These are phyloP conservation scores for Melanostoma mellinum DNA, from an alignment of 2,888 invertebrate species.

Conservation along the genomic window DNA sequence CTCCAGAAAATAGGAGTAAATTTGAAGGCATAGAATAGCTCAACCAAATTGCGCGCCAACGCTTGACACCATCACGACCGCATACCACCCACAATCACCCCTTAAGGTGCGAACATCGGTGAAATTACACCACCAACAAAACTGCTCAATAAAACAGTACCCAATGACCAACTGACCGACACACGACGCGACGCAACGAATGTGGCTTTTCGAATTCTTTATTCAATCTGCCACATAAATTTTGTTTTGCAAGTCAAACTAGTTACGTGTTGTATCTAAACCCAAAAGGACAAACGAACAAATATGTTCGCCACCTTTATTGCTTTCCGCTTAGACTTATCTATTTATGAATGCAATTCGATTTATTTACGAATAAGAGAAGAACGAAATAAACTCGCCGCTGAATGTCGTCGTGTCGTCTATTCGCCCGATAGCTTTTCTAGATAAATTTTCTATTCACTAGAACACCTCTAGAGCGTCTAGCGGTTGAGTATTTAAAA, in stretches of 20 bases:
- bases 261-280: constrained; percentile 5
- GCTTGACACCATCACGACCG: background rate
- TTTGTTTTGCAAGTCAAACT: constrained; percentile 23
- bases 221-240: background rate
- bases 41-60: background rate
- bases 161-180: constrained; percentile 16
- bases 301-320: constrained; percentile 50
- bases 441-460: constrained; percentile 32
- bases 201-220: background rate
- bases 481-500: constrained; percentile 13
- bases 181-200: background rate
- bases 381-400: constrained; percentile 41
- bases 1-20: constrained; percentile 40
- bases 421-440: constrained; percentile 34
- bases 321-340: too few relatives aligned
- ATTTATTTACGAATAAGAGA: constrained; percentile 23
- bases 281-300: constrained; percentile 26
- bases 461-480: constrained; percentile 16
- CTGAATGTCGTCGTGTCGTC: constrained; percentile 19
- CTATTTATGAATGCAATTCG: constrained; percentile 56
- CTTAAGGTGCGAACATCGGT: constrained; percentile 29
- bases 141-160: constrained; percentile 22
- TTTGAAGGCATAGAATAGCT: constrained; percentile 11
- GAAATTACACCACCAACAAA: constrained; percentile 4
- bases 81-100: constrained; percentile 15